These are phyloP conservation scores for Cerastis leucographa DNA, from an alignment of 2,888 invertebrate genomes.

Conservation along the genomic window DNA sequence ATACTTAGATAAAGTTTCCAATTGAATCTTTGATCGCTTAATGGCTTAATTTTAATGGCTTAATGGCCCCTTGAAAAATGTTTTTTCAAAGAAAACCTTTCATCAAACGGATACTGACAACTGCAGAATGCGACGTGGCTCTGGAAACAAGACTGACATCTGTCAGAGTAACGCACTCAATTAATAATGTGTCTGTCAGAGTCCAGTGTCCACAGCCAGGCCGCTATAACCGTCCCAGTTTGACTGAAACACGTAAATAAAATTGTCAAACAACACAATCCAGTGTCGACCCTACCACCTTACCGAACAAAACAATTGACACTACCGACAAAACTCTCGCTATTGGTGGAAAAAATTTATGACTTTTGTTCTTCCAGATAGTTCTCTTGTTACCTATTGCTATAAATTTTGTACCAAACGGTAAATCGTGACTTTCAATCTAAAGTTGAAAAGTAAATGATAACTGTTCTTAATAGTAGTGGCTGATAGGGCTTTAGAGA, in stretches of 20 bases:
- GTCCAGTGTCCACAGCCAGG: background rate
- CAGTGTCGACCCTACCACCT: conserved; percentile 49
- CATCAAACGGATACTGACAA: too few species aligned
- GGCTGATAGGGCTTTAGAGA: conserved; percentile 3
- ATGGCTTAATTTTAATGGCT: too few species aligned
- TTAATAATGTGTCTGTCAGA: background rate
- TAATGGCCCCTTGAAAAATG: too few species aligned
- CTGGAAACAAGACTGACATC: too few species aligned
- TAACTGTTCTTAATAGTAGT: conserved; percentile 24
- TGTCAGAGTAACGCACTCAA: background rate
- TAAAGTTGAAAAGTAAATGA: conserved; percentile 57
- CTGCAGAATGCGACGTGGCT: too few species aligned
- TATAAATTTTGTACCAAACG: conserved; percentile 29
- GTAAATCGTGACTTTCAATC: conserved; percentile 51
- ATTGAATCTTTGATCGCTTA: too few species aligned
- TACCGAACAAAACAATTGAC: conserved; percentile 84
- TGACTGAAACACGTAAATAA: background rate
- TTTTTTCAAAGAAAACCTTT: too few species aligned
- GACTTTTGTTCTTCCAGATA: conserved; percentile 85
- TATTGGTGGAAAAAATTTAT: conserved; percentile 84
- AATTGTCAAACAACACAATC: background rate
- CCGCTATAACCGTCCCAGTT: background rate
- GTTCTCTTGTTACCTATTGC: conserved; percentile 76
- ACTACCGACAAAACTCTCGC: conserved; percentile 79
- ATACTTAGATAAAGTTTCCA: too few species aligned